phyloP scores from a whole-genome alignment of 2,797 vertebrate species.

The Ctenopoma kingsleyae region DNA sequence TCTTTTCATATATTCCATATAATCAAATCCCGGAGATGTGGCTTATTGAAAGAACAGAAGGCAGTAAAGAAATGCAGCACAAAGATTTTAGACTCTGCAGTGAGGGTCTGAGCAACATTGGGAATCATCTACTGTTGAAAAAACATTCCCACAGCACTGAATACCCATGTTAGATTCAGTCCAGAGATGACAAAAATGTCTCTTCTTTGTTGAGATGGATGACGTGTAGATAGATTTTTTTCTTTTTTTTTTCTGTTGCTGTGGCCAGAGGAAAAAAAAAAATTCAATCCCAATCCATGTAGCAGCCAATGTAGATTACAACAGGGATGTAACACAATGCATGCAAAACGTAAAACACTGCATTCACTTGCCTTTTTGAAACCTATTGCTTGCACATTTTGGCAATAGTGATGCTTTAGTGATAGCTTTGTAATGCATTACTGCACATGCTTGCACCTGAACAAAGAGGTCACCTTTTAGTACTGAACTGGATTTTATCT shows the following conservation, averaged over 20 bases:
- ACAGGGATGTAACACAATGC: slow-evolving; percentile 66
- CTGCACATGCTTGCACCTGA: slow-evolving; percentile 63
- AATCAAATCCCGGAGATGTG: slow-evolving; percentile 32
- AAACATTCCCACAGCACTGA: slow-evolving; percentile 77
- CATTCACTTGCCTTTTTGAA: slow-evolving; percentile 74
- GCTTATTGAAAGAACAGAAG: slow-evolving; percentile 1
- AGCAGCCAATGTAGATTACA: slow-evolving; percentile 70
- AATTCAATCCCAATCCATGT: slow-evolving; percentile 58
- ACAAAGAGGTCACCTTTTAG: slow-evolving; percentile 43
- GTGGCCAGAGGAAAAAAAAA: slow-evolving; percentile 32
- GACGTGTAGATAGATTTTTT: slow-evolving; percentile 60
- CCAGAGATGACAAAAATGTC: slow-evolving; percentile 45
- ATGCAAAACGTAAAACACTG: slow-evolving; percentile 67
- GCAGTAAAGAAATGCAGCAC: slow-evolving; percentile 46
- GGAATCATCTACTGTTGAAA: slow-evolving; percentile 62
- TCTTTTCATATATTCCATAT: slow-evolving; percentile 34
- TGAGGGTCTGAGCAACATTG: slow-evolving; percentile 34
- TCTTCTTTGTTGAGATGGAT: slow-evolving; percentile 49
- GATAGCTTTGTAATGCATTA: slow-evolving; percentile 64
- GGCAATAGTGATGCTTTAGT: slow-evolving; percentile 70
- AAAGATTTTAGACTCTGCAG: slow-evolving; percentile 45
- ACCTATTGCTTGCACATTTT: slow-evolving; percentile 61
- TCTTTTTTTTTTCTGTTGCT: slow-evolving; percentile 61
- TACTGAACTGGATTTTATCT: slow-evolving; percentile 34
- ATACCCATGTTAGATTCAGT: slow-evolving; percentile 74